Conservation (phyloP, 64 coral and sea anemone species). For the Platygyra sinensis region DNA sequence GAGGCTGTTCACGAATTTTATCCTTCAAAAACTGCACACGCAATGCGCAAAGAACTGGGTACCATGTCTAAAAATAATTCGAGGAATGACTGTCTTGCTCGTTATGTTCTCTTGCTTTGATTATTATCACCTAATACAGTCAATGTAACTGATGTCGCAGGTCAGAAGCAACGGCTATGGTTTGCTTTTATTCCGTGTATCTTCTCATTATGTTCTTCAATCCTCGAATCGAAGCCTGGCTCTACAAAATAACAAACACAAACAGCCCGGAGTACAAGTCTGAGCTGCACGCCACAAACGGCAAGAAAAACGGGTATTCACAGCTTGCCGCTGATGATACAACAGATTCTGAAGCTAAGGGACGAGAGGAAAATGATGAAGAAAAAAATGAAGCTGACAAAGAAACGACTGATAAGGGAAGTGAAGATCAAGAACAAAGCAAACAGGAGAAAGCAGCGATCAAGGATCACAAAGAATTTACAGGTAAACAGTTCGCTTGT, state of each 20-base stretch:
- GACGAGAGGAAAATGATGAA: conserved; percentile 10
- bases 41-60: no score
- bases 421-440: neutral
- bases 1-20: no score
- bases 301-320: conserved; percentile 27
- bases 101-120: neutral
- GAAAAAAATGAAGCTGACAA: conserved; percentile 13
- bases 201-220: conserved; percentile 98
- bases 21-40: no score
- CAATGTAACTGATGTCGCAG: conserved; percentile 17
- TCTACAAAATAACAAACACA: conserved; percentile 93
- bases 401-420: neutral
- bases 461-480: neutral
- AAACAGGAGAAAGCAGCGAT: neutral
- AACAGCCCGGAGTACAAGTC: conserved; percentile 72
- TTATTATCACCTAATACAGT: neutral
- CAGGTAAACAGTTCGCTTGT: neutral
- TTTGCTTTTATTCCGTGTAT: conserved; percentile 91
- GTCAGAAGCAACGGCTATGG: conserved; percentile 98
- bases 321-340: conserved; percentile 26
- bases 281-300: conserved; percentile 75
- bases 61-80: no score
- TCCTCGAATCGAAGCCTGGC: conserved; percentile 80
- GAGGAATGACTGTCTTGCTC: neutral
- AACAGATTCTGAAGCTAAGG: neutral